A percentile compares a stretch with the other conserved stretches of the same genome.
Conservation (phyloP, 2,113 vertebrate genomes). For the Lepisosteus oculatus region DNA sequence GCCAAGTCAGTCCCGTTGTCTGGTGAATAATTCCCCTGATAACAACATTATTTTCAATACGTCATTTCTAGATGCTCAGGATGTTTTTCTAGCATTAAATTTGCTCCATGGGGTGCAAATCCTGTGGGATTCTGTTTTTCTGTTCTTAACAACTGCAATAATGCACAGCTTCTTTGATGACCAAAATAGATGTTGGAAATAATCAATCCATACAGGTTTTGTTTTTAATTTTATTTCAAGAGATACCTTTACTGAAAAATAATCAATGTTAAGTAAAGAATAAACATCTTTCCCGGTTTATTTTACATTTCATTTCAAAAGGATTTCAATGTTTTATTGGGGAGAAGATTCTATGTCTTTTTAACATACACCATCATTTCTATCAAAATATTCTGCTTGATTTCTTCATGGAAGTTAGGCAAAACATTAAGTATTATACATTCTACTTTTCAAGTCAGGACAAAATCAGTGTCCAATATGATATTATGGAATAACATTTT, state of each 20-base stretch:
- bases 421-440: too few relatives aligned
- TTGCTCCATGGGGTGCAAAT: conserved; percentile 68
- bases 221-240: conserved; percentile 67
- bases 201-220: conserved; percentile 67
- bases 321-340: too few relatives aligned
- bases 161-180: conserved; percentile 70
- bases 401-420: too few relatives aligned
- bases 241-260: conserved; percentile 67
- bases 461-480: too few relatives aligned
- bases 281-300: conserved; percentile 33
- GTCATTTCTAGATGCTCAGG: conserved; percentile 71
- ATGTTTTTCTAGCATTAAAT: conserved; percentile 74
- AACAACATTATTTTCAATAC: conserved; percentile 72
- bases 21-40: conserved; percentile 70
- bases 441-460: too few relatives aligned
- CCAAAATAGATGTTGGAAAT: conserved; percentile 72
- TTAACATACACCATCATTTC: too few relatives aligned
- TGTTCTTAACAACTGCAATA: conserved; percentile 69
- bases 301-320: too few relatives aligned
- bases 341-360: too few relatives aligned
- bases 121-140: conserved; percentile 67
- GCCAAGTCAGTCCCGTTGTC: conserved; percentile 63
- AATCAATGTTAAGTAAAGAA: conserved; percentile 50
- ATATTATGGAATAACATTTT: too few relatives aligned
- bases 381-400: too few relatives aligned